phyloP scores from a whole-genome alignment of 2,113 vertebrate genomes.

The Myocastor coypus region DNA sequence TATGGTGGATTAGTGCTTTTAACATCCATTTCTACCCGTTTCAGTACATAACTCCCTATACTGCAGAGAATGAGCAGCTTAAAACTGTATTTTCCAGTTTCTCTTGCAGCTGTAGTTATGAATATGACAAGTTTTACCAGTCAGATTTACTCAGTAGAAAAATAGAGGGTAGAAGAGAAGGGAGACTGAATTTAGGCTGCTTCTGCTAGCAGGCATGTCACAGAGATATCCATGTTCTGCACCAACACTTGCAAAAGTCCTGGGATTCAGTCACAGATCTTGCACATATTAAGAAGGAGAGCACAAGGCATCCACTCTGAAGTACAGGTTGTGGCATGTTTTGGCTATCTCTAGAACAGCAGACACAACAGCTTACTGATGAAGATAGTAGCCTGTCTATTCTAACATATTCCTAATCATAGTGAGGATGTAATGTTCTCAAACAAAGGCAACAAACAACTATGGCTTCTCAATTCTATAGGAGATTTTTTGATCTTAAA shows the following conservation, averaged over 20 bases:
- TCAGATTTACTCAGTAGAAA: constrained; percentile 5
- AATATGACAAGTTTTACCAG: neutral
- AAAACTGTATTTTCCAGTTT: neutral
- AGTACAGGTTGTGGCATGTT: neutral
- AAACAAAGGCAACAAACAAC: constrained; percentile 9
- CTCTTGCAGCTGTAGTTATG: neutral
- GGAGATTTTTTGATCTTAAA: constrained; percentile 21
- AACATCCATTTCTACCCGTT: neutral
- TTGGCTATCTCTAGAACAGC: neutral
- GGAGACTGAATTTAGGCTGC: neutral
- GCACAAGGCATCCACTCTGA: neutral
- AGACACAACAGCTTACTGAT: neutral
- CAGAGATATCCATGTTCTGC: neutral
- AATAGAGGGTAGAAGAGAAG: neutral
- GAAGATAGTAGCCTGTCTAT: neutral
- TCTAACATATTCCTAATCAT: neutral
- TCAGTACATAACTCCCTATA: neutral
- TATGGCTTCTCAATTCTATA: constrained; percentile 37
- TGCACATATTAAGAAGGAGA: neutral
- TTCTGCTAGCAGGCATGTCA: neutral
- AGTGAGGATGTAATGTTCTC: neutral
- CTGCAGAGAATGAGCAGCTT: neutral
- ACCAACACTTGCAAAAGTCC: neutral
- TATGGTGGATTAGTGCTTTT: neutral
- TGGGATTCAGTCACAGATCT: neutral